Evolutionary conservation across 2,888 invertebrate species (phyloP).

Genomic region (Melanophora roralis): DNA sequence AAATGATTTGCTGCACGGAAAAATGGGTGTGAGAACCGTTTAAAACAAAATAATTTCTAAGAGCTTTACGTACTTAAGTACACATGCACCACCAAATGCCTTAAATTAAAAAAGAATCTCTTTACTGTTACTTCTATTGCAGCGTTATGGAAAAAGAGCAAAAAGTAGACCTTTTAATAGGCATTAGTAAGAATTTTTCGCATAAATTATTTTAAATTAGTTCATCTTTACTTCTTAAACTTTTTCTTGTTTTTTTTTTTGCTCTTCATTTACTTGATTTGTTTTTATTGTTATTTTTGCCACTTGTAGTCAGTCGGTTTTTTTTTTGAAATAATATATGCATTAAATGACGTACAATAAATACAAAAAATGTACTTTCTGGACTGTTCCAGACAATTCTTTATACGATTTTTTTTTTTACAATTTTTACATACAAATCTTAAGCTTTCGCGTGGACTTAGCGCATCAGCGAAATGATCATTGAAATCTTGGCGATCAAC

Average conservation of each 20-base stretch:
- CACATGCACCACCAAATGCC: not conserved
- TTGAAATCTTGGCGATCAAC: not conserved
- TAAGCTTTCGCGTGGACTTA: not conserved
- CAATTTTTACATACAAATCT: not conserved
- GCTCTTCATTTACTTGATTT: not conserved
- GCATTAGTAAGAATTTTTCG: not conserved
- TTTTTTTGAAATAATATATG: not conserved
- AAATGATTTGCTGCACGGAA: not conserved
- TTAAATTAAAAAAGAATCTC: not conserved
- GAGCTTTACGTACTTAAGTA: no score
- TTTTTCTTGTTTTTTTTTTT: conserved; percentile 24
- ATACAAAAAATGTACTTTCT: no score
- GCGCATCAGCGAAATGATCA: not conserved
- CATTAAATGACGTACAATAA: conserved; percentile 40
- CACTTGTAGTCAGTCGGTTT: conserved; percentile 3
- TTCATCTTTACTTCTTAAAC: conserved; percentile 41
- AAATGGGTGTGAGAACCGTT: conserved; percentile 38
- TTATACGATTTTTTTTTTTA: conserved; percentile 4
- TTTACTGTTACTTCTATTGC: not conserved
- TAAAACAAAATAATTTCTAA: not conserved
- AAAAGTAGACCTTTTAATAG: conserved; percentile 11
- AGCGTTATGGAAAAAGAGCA: not conserved
- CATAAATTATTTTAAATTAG: conserved; percentile 52
- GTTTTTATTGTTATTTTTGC: conserved; percentile 9
- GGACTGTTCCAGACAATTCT: conserved; percentile 54